These are phyloP conservation scores for Epinephelus coioides DNA, from an alignment of 2,797 vertebrate genomes.

Conservation along the genomic window DNA sequence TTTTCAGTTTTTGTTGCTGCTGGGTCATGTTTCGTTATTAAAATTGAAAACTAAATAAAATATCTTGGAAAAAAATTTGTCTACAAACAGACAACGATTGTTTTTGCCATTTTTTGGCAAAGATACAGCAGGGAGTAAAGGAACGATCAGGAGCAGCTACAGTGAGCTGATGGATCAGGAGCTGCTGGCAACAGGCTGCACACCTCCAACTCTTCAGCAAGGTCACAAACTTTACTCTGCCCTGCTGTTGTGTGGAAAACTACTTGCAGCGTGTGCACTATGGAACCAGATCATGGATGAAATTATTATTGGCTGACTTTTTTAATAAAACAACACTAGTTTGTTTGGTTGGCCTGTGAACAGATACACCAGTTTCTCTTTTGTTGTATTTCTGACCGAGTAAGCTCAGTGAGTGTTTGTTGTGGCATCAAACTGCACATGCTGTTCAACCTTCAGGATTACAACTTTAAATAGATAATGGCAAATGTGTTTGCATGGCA, in stretches of 20 bases:
- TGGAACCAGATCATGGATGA: constrained; percentile 6
- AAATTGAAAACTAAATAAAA: too few relatives aligned
- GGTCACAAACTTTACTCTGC: constrained; percentile 4
- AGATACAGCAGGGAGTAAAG: background rate
- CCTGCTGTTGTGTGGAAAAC: constrained; percentile 14
- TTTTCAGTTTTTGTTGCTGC: too few relatives aligned
- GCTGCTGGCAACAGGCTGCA: constrained; percentile 17
- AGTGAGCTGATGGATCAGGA: constrained; percentile 7
- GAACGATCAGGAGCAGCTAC: background rate
- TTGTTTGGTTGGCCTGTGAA: background rate
- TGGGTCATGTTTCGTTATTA: too few relatives aligned
- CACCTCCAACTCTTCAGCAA: constrained; percentile 22
- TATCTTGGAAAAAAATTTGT: background rate
- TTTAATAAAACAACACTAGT: background rate
- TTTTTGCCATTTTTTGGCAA: background rate
- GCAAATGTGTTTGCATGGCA: background rate
- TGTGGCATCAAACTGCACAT: background rate
- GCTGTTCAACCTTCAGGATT: background rate
- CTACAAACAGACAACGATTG: background rate
- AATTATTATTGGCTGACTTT: constrained; percentile 23
- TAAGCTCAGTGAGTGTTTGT: background rate
- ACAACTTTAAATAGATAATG: background rate
- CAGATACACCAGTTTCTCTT: background rate
- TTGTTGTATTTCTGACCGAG: background rate
- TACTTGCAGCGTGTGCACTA: background rate